phyloP scores from a whole-genome alignment of 2,113 vertebrate species.

The Vidua chalybeata region DNA sequence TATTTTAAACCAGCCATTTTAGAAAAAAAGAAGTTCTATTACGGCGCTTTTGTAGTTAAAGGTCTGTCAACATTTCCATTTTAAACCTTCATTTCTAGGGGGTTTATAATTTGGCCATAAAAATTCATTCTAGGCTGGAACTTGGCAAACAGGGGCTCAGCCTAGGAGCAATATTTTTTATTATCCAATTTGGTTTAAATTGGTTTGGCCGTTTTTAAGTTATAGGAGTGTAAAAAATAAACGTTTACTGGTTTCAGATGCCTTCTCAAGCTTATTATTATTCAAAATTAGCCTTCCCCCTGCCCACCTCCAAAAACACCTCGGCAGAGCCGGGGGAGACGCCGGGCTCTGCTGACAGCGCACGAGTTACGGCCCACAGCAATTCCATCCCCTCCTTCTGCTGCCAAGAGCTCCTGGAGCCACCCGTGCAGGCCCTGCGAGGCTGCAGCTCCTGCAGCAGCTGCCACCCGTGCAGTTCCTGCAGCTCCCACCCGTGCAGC shows the following conservation, averaged over 20 bases:
- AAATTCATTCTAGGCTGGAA: conserved; percentile 70
- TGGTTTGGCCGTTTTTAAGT: conserved; percentile 67
- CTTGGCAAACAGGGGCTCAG: conserved; percentile 53
- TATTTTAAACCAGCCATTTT: conserved; percentile 60
- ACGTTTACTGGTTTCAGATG: conserved; percentile 65
- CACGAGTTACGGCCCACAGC: neutral
- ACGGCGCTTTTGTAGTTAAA: conserved; percentile 65
- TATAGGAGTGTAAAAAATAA: conserved; percentile 69
- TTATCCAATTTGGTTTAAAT: conserved; percentile 71
- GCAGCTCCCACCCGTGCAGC: no score
- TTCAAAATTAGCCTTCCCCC: conserved; percentile 46
- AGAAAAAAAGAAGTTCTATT: conserved; percentile 16
- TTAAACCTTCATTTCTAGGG: conserved; percentile 65
- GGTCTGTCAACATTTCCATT: conserved; percentile 68
- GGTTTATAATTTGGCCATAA: conserved; percentile 69
- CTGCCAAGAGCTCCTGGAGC: neutral
- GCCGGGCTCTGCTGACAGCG: neutral
- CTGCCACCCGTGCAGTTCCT: neutral
- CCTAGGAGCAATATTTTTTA: conserved; percentile 70
- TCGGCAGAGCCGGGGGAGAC: neutral
- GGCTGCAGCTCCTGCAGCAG: neutral
- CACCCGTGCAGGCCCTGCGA: neutral
- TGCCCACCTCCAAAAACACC: conserved; percentile 11
- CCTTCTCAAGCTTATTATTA: conserved; percentile 47
- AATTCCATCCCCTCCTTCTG: neutral